A percentile compares a stretch with the other conserved stretches of the same genome.
Conservation (phyloP, 2,888 invertebrate species). For the Drosophila mimica region DNA sequence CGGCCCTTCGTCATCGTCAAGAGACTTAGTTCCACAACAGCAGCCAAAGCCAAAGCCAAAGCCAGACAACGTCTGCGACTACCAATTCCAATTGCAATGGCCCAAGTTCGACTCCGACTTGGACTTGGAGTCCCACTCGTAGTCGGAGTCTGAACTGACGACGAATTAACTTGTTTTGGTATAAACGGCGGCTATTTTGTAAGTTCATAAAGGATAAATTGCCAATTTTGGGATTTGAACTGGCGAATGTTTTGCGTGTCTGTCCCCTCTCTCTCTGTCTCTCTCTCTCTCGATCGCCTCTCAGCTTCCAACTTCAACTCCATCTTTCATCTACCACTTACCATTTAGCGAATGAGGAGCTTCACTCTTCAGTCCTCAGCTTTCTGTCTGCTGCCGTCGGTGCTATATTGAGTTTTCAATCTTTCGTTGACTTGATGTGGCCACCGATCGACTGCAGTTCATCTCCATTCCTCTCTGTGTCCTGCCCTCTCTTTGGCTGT, state of each 20-base stretch:
- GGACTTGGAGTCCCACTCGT: slow-evolving; percentile 10
- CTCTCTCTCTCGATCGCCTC: not conserved
- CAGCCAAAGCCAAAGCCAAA: slow-evolving; percentile 9
- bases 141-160: slow-evolving; percentile 44
- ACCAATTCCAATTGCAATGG: slow-evolving; percentile 38
- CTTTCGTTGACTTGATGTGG: slow-evolving; percentile 81
- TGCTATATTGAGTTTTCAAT: slow-evolving; percentile 83
- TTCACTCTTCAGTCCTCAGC: slow-evolving; percentile 15
- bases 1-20: slow-evolving; percentile 81
- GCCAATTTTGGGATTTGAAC: slow-evolving; percentile 83
- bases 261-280: slow-evolving; percentile 23
- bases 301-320: slow-evolving; percentile 33
- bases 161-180: slow-evolving; percentile 83
- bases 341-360: slow-evolving; percentile 37
- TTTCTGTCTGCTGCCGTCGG: slow-evolving; percentile 52
- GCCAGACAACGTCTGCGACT: slow-evolving; percentile 37
- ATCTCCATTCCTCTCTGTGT: not conserved
- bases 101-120: slow-evolving; percentile 20
- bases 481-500: slow-evolving; percentile 22
- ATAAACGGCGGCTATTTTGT: slow-evolving; percentile 83
- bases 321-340: slow-evolving; percentile 61
- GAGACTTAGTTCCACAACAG: slow-evolving; percentile 36
- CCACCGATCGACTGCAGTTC: slow-evolving; percentile 72
- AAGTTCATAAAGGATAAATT: slow-evolving; percentile 84
- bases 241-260: slow-evolving; percentile 80